Percentiles rank a stretch among this genome's conserved stretches.
Evolutionary conservation across 2,113 vertebrate genomes (phyloP).

Genomic region (Paratilapia polleni): DNA sequence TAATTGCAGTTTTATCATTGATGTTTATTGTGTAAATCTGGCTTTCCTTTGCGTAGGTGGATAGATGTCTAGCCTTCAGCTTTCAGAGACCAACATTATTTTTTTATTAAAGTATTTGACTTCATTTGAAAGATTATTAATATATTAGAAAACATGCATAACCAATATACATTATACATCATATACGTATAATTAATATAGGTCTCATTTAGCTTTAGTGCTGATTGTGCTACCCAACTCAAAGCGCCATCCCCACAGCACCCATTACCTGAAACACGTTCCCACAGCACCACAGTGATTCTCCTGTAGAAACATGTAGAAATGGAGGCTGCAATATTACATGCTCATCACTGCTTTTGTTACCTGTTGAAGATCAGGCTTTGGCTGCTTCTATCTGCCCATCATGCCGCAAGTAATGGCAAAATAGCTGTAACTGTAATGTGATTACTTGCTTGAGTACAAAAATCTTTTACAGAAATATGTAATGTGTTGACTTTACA

Average conservation of each 20-base stretch:
- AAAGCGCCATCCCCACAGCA: background rate
- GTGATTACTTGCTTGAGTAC: background rate
- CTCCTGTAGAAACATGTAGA: background rate
- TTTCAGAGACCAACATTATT: background rate
- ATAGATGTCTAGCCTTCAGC: background rate
- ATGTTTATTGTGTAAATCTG: background rate
- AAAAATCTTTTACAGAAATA: background rate
- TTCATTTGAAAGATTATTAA: no score
- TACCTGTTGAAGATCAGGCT: background rate
- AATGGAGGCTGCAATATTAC: background rate
- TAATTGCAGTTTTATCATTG: background rate
- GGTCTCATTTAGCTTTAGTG: background rate
- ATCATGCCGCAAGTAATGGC: no score
- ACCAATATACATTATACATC: background rate
- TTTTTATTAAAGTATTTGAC: no score
- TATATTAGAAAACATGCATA: background rate
- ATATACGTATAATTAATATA: background rate
- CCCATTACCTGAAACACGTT: accelerated
- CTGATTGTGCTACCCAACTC: background rate
- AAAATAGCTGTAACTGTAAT: no score
- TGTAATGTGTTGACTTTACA: background rate
- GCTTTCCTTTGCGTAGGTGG: background rate
- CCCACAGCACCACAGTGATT: background rate
- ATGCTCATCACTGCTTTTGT: background rate
- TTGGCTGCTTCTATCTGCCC: no score